These are phyloP conservation scores for Urosaurus nigricauda DNA, from an alignment of 2,797 vertebrate genomes.

Conservation along the genomic window DNA sequence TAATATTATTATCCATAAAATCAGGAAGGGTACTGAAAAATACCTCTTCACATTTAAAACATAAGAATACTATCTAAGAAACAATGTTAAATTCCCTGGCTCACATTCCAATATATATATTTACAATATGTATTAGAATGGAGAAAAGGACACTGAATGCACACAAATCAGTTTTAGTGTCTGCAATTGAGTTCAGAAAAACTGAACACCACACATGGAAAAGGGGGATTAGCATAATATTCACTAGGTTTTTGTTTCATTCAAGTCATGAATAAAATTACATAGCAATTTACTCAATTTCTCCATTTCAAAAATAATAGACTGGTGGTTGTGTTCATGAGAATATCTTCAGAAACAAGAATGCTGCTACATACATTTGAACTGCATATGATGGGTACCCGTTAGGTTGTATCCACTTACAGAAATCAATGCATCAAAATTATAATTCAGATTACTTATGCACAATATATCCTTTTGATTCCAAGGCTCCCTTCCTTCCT, in stretches of 20 bases:
- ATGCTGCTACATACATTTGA: neutral
- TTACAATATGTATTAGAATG: conserved; percentile 40
- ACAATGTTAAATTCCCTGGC: conserved; percentile 57
- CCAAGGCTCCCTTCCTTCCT: too few species aligned
- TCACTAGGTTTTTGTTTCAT: neutral
- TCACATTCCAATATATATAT: conserved; percentile 52
- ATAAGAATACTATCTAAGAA: conserved; percentile 60
- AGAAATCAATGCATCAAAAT: neutral
- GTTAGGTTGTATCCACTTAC: neutral
- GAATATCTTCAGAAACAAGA: neutral
- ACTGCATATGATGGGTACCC: neutral
- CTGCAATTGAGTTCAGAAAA: neutral
- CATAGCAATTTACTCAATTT: neutral
- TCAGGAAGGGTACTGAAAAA: conserved; percentile 55
- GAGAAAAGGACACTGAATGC: neutral
- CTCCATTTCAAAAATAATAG: neutral
- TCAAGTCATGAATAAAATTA: neutral
- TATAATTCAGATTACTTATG: neutral
- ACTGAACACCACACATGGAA: neutral
- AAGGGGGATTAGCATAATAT: neutral
- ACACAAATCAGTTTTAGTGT: conserved; percentile 2
- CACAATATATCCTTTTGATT: neutral
- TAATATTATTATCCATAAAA: conserved; percentile 67
- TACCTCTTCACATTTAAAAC: conserved; percentile 56
- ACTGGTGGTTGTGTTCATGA: neutral